These are phyloP conservation scores for Drosophila mauritiana DNA, from an alignment of 1,140 invertebrate genomes.

Conservation along the genomic window DNA sequence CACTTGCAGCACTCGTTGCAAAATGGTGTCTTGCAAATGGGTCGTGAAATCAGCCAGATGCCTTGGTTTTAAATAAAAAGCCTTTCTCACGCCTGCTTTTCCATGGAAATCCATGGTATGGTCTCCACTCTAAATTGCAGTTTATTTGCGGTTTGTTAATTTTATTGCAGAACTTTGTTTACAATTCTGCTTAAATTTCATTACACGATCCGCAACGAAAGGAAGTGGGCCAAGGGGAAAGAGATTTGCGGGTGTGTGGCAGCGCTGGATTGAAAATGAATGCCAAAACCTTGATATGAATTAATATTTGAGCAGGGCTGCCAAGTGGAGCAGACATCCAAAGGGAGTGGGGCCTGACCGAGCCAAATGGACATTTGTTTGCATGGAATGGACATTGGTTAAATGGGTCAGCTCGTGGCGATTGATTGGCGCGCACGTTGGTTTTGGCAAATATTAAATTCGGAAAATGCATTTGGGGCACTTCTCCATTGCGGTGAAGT, in stretches of 20 bases:
- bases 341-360: constrained; percentile 20
- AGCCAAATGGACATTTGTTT: constrained; percentile 18
- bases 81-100: constrained; percentile 9
- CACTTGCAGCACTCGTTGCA: constrained; percentile 24
- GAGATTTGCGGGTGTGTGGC: constrained; percentile 4
- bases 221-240: constrained; percentile 41
- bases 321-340: constrained; percentile 55
- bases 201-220: constrained; percentile 66
- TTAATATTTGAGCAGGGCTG: constrained; percentile 77
- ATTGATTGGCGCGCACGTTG: constrained; percentile 29
- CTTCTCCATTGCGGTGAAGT: neutral
- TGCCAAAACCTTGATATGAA: constrained; percentile 81
- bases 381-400: constrained; percentile 52
- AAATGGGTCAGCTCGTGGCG: constrained; percentile 54
- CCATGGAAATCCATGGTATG: no score
- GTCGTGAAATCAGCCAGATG: constrained; percentile 56
- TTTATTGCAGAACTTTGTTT: constrained; percentile 73
- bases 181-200: constrained; percentile 79
- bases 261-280: constrained; percentile 63
- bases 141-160: constrained; percentile 72
- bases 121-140: constrained; percentile 57
- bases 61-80: constrained; percentile 20
- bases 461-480: constrained; percentile 8
- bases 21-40: constrained; percentile 57
- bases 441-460: constrained; percentile 28